Evolutionary conservation across 1,140 invertebrate species (phyloP).

Genomic region (Agraylea sexmaculata): DNA sequence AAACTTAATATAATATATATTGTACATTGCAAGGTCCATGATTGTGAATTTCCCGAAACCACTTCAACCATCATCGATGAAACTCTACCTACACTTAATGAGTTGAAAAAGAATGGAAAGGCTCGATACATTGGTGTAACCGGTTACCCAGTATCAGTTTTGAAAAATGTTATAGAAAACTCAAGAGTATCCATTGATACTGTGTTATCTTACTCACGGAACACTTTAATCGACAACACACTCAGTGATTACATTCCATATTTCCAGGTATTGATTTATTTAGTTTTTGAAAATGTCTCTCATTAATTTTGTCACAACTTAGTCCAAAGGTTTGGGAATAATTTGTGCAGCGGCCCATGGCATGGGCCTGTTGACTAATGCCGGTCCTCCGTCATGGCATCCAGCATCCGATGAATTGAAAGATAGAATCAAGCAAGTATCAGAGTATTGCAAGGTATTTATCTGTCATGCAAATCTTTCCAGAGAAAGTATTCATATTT

Average conservation of each 20-base stretch:
- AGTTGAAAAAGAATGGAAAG: slow-evolving; percentile 63
- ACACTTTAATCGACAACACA: slow-evolving; percentile 67
- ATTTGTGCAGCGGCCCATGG: slow-evolving; percentile 70
- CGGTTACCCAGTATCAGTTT: slow-evolving; percentile 67
- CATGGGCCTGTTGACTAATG: slow-evolving; percentile 71
- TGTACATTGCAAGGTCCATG: slow-evolving; percentile 60
- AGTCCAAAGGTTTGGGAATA: slow-evolving; percentile 62
- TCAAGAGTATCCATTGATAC: slow-evolving; percentile 56
- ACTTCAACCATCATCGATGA: slow-evolving; percentile 70
- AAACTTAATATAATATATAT: not conserved
- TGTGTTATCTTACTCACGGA: slow-evolving; percentile 67
- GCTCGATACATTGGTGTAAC: slow-evolving; percentile 76
- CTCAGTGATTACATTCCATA: slow-evolving; percentile 60
- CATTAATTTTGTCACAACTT: slow-evolving; percentile 5
- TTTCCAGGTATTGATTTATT: slow-evolving; percentile 50
- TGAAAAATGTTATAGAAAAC: slow-evolving; percentile 62
- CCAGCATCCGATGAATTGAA: slow-evolving; percentile 60
- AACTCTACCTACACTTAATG: slow-evolving; percentile 69
- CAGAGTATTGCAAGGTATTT: slow-evolving; percentile 51
- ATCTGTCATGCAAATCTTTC: too few relatives aligned
- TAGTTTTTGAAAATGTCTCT: not conserved
- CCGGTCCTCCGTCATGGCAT: slow-evolving; percentile 73
- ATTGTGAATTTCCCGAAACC: slow-evolving; percentile 77
- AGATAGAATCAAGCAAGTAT: slow-evolving; percentile 46
- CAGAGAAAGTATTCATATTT: not conserved